A percentile compares a stretch with the other conserved stretches of the same genome.
phyloP scores from a whole-genome alignment of 2,113 vertebrate genomes.

The Chaetops frenatus region DNA sequence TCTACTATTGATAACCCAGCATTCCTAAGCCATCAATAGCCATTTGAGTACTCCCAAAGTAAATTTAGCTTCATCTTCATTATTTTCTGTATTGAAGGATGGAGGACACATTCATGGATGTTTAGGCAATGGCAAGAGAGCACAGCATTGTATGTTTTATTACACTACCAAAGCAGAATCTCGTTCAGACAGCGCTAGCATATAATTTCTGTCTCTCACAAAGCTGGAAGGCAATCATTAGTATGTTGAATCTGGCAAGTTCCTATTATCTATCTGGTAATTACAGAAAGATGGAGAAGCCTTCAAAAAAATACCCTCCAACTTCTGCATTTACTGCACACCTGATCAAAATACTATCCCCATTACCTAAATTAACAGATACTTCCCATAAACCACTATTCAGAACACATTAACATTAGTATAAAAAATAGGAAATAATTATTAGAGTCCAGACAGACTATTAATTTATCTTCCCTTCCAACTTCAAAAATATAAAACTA shows the following conservation, averaged over 20 bases:
- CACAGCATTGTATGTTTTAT: neutral
- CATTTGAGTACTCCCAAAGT: neutral
- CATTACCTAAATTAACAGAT: neutral
- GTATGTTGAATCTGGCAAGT: conserved; percentile 26
- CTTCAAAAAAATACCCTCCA: neutral
- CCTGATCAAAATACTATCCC: conserved; percentile 17
- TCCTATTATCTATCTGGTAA: conserved; percentile 43
- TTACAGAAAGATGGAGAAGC: conserved; percentile 14
- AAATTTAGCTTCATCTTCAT: conserved; percentile 27
- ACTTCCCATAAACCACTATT: neutral
- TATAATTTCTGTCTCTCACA: conserved; percentile 54
- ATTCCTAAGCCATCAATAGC: conserved; percentile 18
- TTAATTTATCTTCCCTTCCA: neutral
- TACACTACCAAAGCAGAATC: conserved; percentile 9
- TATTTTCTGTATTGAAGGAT: conserved; percentile 1
- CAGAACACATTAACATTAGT: neutral
- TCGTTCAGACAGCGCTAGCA: neutral
- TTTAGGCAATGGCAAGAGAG: conserved; percentile 5
- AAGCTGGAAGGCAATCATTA: conserved; percentile 56
- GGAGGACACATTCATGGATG: neutral
- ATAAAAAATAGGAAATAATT: neutral
- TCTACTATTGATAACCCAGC: conserved; percentile 28
- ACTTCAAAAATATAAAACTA: neutral
- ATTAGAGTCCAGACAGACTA: neutral
- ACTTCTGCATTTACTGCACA: conserved; percentile 9